Conservation (phyloP, 1,140 invertebrate species). For the Magallana ariakensis region DNA sequence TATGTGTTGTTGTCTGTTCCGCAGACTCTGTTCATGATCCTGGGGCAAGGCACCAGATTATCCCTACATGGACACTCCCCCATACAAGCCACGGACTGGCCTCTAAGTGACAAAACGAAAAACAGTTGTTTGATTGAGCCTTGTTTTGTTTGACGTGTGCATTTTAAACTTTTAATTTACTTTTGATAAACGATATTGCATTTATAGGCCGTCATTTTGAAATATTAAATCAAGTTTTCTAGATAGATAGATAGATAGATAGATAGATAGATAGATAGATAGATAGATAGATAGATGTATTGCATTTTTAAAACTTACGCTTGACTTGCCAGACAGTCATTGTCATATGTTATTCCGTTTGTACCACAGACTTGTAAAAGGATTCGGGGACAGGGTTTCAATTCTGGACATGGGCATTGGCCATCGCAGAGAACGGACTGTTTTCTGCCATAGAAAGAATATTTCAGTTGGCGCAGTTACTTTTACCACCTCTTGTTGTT, state of each 20-base stretch:
- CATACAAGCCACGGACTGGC: not conserved
- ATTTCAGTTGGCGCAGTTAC: no score
- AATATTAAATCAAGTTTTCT: no score
- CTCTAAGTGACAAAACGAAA: not conserved
- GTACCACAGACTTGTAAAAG: constrained; percentile 1
- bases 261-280: no score
- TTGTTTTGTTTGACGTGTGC: no score
- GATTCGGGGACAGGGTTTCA: constrained; percentile 17
- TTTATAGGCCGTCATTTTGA: no score
- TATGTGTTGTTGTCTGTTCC: constrained; percentile 41
- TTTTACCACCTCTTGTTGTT: no score
- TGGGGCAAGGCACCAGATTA: not conserved
- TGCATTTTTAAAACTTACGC: not conserved
- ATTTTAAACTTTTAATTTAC: no score
- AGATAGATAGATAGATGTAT: no score
- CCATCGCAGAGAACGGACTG: not conserved
- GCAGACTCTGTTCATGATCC: not conserved
- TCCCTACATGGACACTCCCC: not conserved
- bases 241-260: no score
- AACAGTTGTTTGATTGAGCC: no score
- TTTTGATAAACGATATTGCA: no score
- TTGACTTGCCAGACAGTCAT: not conserved
- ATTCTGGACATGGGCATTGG: constrained; percentile 36
- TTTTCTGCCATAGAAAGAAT: not conserved
- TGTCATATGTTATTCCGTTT: constrained; percentile 6